Evolutionary conservation across 30 jellyfish, hydroid and myxozoan species (phyloP).

Genomic region (Aurelia aurita complex sp. Pacific): DNA sequence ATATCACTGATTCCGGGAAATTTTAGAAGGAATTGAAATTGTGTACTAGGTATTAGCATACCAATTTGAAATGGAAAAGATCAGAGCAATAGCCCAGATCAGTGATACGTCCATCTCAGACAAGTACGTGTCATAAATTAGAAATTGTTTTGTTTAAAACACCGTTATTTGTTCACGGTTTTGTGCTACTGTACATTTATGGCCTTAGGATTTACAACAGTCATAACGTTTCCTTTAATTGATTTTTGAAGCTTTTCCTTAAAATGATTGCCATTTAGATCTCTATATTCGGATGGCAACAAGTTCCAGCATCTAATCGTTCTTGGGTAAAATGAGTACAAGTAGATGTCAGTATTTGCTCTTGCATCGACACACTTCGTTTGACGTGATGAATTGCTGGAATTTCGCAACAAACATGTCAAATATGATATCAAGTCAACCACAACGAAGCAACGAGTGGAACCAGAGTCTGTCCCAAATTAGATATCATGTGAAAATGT

Average conservation of each 20-base stretch:
- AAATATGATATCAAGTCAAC: too few species aligned
- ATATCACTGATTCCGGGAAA: too few species aligned
- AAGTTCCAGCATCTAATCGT: slow-evolving; percentile 1
- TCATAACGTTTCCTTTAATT: slow-evolving; percentile 14
- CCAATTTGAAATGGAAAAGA: not conserved
- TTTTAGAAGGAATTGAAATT: not conserved
- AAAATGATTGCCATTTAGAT: slow-evolving; percentile 23
- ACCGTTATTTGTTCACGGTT: slow-evolving; percentile 15
- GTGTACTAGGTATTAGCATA: not conserved
- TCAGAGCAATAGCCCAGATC: not conserved
- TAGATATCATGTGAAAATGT: too few species aligned
- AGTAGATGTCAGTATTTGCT: slow-evolving; percentile 3
- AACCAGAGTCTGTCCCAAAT: too few species aligned
- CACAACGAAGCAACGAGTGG: too few species aligned
- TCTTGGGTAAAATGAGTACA: slow-evolving; percentile 10
- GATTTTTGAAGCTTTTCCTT: slow-evolving; percentile 13
- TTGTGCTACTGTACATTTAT: slow-evolving; percentile 8
- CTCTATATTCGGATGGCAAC: slow-evolving; percentile 6
- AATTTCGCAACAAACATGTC: too few species aligned
- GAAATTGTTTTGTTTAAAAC: not conserved
- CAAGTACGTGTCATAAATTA: not conserved
- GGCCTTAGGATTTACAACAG: slow-evolving; percentile 35
- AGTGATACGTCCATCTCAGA: not conserved
- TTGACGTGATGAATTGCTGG: not conserved
- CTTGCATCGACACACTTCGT: not conserved